These are phyloP conservation scores for Budorcas taxicolor DNA, from an alignment of 2,113 vertebrate genomes.

Conservation along the genomic window DNA sequence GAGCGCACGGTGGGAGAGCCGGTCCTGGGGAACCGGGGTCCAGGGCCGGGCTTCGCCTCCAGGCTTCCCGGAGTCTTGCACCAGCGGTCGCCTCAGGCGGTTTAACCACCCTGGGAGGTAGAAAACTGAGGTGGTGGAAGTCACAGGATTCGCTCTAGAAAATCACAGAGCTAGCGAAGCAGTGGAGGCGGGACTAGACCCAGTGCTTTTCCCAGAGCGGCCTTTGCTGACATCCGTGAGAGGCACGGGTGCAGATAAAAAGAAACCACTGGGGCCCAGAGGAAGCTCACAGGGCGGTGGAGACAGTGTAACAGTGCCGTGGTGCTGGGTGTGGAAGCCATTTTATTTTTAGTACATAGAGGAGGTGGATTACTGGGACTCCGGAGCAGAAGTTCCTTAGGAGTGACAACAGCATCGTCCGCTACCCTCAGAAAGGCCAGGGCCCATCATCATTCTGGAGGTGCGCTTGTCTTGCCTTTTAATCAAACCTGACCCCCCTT, in stretches of 20 bases:
- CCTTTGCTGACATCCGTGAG: fast-evolving
- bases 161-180: background rate
- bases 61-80: background rate
- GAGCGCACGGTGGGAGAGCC: background rate
- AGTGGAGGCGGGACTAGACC: background rate
- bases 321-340: background rate
- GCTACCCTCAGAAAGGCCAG: too few species aligned
- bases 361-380: background rate
- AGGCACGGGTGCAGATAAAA: background rate
- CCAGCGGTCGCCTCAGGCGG: background rate
- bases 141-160: background rate
- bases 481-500: background rate
- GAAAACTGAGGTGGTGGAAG: background rate
- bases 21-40: background rate
- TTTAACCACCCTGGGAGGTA: background rate
- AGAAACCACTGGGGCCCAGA: background rate
- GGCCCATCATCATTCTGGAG: background rate
- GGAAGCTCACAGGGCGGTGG: background rate
- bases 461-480: background rate
- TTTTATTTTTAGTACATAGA: background rate
- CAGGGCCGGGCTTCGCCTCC: background rate
- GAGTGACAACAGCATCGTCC: fast-evolving
- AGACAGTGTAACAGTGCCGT: fast-evolving
- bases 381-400: background rate
- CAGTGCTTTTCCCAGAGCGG: background rate